phyloP scores from a whole-genome alignment of 1,140 invertebrate species.

The Ips typographus region DNA sequence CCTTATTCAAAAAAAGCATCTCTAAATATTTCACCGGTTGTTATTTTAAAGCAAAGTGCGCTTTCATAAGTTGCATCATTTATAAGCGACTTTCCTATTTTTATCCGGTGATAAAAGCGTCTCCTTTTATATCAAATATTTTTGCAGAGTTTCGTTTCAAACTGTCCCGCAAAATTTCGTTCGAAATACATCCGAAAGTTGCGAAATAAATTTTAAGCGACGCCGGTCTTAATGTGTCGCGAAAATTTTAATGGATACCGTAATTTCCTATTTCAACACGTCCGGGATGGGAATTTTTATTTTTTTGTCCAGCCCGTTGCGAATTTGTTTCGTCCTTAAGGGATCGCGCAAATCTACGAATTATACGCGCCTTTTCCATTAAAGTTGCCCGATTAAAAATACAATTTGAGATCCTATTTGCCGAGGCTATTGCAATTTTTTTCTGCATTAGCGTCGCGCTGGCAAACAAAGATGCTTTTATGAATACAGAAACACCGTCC shows the following conservation, averaged over 20 bases:
- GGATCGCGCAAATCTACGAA: neutral
- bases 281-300: neutral
- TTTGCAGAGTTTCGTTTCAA: constrained; percentile 1
- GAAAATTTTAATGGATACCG: constrained; percentile 23
- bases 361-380: neutral
- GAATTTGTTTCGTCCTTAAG: too few relatives aligned
- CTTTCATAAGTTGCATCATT: neutral
- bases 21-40: neutral
- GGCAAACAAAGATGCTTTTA: constrained; percentile 10
- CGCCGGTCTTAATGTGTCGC: constrained; percentile 15
- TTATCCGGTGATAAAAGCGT: constrained; percentile 11
- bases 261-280: constrained; percentile 13
- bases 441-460: neutral
- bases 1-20: neutral
- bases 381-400: neutral
- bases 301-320: too few relatives aligned
- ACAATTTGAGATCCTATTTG: neutral
- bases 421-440: constrained; percentile 4
- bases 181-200: constrained; percentile 15
- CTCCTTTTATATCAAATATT: neutral
- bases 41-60: neutral
- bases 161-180: neutral
- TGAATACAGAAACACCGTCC: constrained; percentile 7
- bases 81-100: constrained; percentile 12
- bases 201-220: constrained; percentile 15